Conservation (phyloP, 53 echinoderm and acorn worm species). For the Astropecten irregularis region DNA sequence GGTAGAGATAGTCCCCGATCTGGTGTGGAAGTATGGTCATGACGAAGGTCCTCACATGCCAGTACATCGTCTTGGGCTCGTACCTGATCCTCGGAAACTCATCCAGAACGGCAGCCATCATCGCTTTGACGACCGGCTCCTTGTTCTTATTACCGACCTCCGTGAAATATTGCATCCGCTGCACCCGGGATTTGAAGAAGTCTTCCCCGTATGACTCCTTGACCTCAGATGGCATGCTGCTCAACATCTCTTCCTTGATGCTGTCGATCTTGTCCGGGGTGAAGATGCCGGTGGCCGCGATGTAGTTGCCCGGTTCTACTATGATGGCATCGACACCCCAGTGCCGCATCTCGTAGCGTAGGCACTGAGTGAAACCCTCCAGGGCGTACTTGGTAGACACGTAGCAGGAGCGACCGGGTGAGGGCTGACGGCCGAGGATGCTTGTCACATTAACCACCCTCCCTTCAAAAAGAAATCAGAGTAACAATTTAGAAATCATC, state of each 20-base stretch:
- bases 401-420: constrained; percentile 77
- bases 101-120: constrained; percentile 62
- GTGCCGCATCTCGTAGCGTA: constrained; percentile 83
- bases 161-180: constrained; percentile 58
- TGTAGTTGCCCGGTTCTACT: constrained; percentile 94
- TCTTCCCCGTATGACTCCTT: constrained; percentile 60
- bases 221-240: constrained; percentile 62
- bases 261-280: constrained; percentile 76
- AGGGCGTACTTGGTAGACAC: constrained; percentile 82
- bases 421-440: constrained; percentile 75
- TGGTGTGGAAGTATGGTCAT: constrained; percentile 72
- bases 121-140: constrained; percentile 69
- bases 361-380: constrained; percentile 91
- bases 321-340: constrained; percentile 86
- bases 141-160: constrained; percentile 46
- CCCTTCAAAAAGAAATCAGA: constrained; percentile 48
- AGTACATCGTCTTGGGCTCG: constrained; percentile 73
- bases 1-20: constrained; percentile 53
- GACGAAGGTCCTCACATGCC: constrained; percentile 66
- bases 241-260: constrained; percentile 78
- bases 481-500: background rate
- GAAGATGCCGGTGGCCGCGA: constrained; percentile 94
- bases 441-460: constrained; percentile 86
- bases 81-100: constrained; percentile 69
- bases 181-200: constrained; percentile 53